Percentiles rank a stretch among this genome's conserved stretches.
phyloP scores from a whole-genome alignment of 2,888 invertebrate genomes.

The Drosophila longiperda region DNA sequence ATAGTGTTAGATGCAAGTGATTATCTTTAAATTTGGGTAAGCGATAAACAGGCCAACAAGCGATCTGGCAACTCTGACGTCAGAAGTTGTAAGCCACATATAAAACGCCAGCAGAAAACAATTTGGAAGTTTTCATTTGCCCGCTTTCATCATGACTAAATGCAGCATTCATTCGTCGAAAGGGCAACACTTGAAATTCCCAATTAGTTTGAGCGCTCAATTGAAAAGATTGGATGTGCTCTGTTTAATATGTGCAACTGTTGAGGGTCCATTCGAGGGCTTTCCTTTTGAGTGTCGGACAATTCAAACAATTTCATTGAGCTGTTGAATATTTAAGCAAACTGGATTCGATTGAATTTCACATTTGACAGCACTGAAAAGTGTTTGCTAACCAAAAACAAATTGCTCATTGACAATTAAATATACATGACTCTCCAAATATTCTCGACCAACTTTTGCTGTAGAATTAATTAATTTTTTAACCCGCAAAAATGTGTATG shows the following conservation, averaged over 20 bases:
- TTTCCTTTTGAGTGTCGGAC: background rate
- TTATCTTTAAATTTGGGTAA: constrained; percentile 16
- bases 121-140: background rate
- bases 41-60: constrained; percentile 34
- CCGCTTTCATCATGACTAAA: background rate
- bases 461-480: background rate
- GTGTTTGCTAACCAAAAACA: background rate
- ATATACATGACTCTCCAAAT: background rate
- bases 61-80: constrained; percentile 34
- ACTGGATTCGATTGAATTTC: background rate
- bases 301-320: constrained; percentile 1
- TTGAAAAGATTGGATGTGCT: background rate
- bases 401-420: background rate
- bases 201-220: background rate
- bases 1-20: background rate
- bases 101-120: background rate
- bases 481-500: background rate
- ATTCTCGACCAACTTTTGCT: background rate
- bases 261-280: background rate
- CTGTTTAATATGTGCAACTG: background rate
- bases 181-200: background rate
- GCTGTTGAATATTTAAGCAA: background rate
- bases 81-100: background rate
- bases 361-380: background rate
- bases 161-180: background rate